Evolutionary conservation across 2,797 vertebrate species (phyloP), one percentile per base, ranked within the genome.

Genomic region (Lophius americanus): DNA sequence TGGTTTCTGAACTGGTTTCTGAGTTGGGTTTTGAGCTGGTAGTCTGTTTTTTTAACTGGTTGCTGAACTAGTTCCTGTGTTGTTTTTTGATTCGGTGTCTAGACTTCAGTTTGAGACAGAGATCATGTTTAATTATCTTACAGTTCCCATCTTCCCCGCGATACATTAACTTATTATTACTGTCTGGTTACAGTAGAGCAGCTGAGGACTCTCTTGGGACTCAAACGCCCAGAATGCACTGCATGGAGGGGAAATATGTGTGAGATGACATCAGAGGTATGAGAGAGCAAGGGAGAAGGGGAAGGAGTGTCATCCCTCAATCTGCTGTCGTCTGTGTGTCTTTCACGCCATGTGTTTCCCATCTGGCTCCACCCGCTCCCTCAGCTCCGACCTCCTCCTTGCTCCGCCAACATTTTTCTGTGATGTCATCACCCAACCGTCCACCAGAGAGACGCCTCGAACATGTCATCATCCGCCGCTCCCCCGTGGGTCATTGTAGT

Each of bases 331-430:
- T 74, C 74, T 55, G 54, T 58, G 69, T 59, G 59, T 73, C 58
- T 42, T 48, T 71, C 60, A 35, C 79, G 50, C 74, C 86, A 89
- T 86, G 82, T 86, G 89, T 84, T 90, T 86, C 76, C 77, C 82
- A 87, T 85, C 80, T 85, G 85, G 84, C 75, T 79, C 89, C 88
- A 60, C 86, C 86, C 84, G 79, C 62, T 89, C 83, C 85, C 86
- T 84, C 78, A 71, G 7, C 83, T 49, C 70, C 79, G 76, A 85
- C 56, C 49, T 64, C 51, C 9, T 70, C 70, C 71, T 43, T 53
- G 59, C 48, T 23, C 50, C 23, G 32, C 50, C 32, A 50, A 10
- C 12, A 6, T 32, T 6, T 12, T 5, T 32, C 9, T 35, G 37
- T 38, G 37, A 38, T 38, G 37, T 38, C 37, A 38, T 38, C 41